Base-by-base conservation (phyloP, 2,113 vertebrate species). In the Zootoca vivipara region DNA sequence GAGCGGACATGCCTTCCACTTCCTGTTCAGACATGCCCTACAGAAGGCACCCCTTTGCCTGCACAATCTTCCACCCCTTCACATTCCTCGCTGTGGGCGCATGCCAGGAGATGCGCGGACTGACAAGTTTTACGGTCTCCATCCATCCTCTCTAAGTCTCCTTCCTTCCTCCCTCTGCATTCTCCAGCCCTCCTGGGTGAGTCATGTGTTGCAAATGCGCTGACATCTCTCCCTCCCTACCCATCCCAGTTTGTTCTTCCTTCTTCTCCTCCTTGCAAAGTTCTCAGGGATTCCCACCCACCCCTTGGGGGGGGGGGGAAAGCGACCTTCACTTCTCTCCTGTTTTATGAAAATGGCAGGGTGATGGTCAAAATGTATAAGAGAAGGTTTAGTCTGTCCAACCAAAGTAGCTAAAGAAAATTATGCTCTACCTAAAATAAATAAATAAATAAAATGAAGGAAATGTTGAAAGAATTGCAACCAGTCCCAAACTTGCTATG, bases 101-200 rank as follows among this genome's bases (percentile, higher is more conserved):
- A 40, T 72, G 67, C 58, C 85, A 77, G 64, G 33, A 78, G 38
- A n/a, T 38, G 85, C 16, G 58, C 9, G 33, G 65, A 72, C 38
- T 38, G 85, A 81, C 77, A 81, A 81, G 85, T 38, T 69, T 83
- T 52, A 67, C 52, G 42, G 28, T 78, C 73, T 72, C 38, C 81
- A 77, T 52, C 86, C 40, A 24, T 16, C 24, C 0, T 13, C 0
- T 13, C 46, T 65, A 67, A 80, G 15, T n/a, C 65, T 62, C 58
- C 33, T 35, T 62, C n/a, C n/a, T 22, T 82, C 46, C 24, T 73
- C 77, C 64, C 40, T 30, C 5, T 5, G 38, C 86, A 3, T 9
- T 20, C 26, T 58, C 87, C 38, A 83, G 75, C 42, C 89, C 85
- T 90, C 9, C 64, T 89, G 65, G 74, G 42, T 84, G 86, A 78